phyloP scores from a whole-genome alignment of 2,113 vertebrate species.

The Anas platyrhynchos region DNA sequence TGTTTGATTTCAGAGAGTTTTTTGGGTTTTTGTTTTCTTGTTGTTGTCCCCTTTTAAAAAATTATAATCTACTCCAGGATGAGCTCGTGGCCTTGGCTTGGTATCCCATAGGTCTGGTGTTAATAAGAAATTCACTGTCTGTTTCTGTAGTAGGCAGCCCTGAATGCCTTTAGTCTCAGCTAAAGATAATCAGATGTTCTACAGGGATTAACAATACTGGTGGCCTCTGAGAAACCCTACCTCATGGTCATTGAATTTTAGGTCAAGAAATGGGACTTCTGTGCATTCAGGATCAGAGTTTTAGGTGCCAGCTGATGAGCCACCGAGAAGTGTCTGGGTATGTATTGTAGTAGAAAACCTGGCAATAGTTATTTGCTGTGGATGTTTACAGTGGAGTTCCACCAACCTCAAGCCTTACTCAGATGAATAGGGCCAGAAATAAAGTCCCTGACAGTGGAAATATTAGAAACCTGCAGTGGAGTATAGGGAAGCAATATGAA shows the following conservation, averaged over 20 bases:
- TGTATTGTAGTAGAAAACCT: not conserved
- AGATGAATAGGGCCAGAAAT: not conserved
- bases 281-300: not conserved
- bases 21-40: not conserved
- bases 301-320: not conserved
- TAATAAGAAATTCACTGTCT: not conserved
- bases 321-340: not conserved
- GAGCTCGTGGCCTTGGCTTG: not conserved
- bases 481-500: not conserved
- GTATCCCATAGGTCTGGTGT: not conserved
- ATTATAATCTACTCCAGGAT: not conserved
- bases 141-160: not conserved
- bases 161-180: not conserved
- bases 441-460: not conserved
- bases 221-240: not conserved
- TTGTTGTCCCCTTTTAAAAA: not conserved
- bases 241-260: not conserved
- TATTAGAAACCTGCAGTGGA: not conserved
- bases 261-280: not conserved
- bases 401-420: not conserved
- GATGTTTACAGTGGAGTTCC: not conserved
- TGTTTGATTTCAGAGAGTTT: not conserved
- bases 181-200: slow-evolving; percentile 13
- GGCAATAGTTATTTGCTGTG: not conserved
- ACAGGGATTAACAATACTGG: not conserved